Evolutionary conservation across 37 sponge, comb jelly and placozoan species (phyloP).

Genomic region (Amphimedon queenslandica): DNA sequence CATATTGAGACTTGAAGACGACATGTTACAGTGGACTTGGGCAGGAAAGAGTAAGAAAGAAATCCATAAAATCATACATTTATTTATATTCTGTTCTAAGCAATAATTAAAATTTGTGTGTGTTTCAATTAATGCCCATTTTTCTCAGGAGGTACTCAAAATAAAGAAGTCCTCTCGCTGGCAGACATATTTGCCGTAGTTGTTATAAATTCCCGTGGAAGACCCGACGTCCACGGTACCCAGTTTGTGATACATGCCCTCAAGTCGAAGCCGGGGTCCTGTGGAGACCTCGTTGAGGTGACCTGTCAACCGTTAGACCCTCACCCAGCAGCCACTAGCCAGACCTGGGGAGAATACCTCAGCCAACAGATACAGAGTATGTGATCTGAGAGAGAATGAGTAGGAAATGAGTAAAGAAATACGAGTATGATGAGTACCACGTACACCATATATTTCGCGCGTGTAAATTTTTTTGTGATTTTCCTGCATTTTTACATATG

Average conservation of each 20-base stretch:
- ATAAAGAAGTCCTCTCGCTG: conserved; percentile 18
- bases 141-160: too few species aligned
- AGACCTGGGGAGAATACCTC: conserved; percentile 54
- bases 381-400: conserved; percentile 12
- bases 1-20: background rate
- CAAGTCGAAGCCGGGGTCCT: conserved; percentile 30
- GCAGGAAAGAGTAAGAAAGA: too few species aligned
- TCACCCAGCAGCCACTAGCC: conserved; percentile 15
- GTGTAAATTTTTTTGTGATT: too few species aligned
- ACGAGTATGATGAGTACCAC: too few species aligned
- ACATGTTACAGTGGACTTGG: background rate
- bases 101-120: too few species aligned
- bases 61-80: too few species aligned
- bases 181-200: conserved; percentile 44
- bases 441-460: too few species aligned
- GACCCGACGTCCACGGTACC: background rate
- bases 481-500: too few species aligned
- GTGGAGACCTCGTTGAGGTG: conserved; percentile 25
- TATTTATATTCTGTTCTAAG: too few species aligned
- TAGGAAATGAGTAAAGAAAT: too few species aligned
- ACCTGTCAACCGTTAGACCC: conserved; percentile 21
- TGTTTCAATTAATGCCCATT: too few species aligned
- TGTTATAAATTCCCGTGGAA: background rate
- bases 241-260: conserved; percentile 49
- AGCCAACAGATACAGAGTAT: conserved; percentile 48